phyloP scores from a whole-genome alignment of 1,140 invertebrate genomes.

The Lordiphosa mommai region DNA sequence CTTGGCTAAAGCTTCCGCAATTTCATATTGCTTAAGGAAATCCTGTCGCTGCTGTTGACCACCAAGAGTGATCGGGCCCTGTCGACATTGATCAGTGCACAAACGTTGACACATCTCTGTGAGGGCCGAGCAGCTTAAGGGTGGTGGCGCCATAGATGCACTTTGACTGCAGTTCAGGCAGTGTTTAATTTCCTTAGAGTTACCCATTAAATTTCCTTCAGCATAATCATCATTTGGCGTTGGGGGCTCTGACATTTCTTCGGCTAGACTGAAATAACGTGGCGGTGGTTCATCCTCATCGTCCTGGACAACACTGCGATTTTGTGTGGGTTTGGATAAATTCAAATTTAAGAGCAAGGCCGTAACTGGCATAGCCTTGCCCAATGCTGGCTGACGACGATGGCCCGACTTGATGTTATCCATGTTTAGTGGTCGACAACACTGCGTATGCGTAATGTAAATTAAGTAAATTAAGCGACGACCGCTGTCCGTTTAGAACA shows the following conservation, averaged over 20 bases:
- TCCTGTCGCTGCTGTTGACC: constrained; percentile 66
- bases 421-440: constrained; percentile 24
- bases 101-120: constrained; percentile 70
- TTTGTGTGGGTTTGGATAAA: constrained; percentile 10
- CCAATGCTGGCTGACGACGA: constrained; percentile 63
- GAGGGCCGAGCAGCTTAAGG: constrained; percentile 28
- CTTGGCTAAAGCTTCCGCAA: constrained; percentile 82
- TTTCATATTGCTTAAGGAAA: constrained; percentile 81
- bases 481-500: constrained; percentile 57
- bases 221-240: constrained; percentile 21
- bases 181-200: constrained; percentile 16
- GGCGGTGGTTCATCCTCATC: constrained; percentile 57
- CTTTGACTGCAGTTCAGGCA: constrained; percentile 52
- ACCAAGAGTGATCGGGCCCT: constrained; percentile 43
- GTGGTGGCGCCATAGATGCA: constrained; percentile 26
- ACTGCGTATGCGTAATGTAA: constrained; percentile 8
- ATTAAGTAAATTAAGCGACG: constrained; percentile 8
- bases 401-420: constrained; percentile 61
- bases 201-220: constrained; percentile 31
- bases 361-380: constrained; percentile 77
- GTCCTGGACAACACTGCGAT: constrained; percentile 10
- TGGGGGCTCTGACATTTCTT: constrained; percentile 40
- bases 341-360: constrained; percentile 60
- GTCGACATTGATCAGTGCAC: constrained; percentile 60
- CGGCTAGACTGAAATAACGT: constrained; percentile 41